A percentile compares a stretch with the other conserved stretches of the same genome.
Conservation (phyloP, 2,113 vertebrate genomes). For the Melanostigma gelatinosum region DNA sequence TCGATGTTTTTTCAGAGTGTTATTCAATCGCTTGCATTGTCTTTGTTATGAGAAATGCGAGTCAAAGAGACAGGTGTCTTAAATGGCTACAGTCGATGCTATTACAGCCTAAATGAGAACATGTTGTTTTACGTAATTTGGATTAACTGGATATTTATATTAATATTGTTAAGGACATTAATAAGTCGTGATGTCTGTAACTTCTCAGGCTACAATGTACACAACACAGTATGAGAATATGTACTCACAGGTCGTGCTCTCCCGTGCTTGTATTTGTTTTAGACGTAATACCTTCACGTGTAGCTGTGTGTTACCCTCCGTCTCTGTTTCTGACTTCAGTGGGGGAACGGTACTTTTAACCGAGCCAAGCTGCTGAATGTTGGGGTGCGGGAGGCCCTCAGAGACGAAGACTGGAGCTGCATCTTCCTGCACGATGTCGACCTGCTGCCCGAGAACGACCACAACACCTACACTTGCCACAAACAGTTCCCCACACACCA, state of each 20-base stretch:
- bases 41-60: not conserved
- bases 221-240: not conserved
- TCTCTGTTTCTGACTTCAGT: constrained; percentile 60
- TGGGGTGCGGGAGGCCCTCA: constrained; percentile 92
- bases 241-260: not conserved
- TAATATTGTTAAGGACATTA: not conserved
- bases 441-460: constrained; percentile 94
- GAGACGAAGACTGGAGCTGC: constrained; percentile 95
- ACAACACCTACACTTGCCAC: constrained; percentile 95
- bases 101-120: not conserved
- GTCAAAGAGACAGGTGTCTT: not conserved
- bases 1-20: not conserved
- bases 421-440: constrained; percentile 96
- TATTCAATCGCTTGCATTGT: not conserved
- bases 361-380: constrained; percentile 96
- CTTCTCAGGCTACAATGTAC: not conserved
- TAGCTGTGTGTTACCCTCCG: not conserved
- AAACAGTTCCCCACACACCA: constrained; percentile 91
- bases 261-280: not conserved
- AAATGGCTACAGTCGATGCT: not conserved
- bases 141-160: not conserved
- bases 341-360: constrained; percentile 93
- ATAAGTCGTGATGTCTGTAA: not conserved
- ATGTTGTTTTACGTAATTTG: not conserved
- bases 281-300: not conserved